These are phyloP conservation scores for Hypomecis punctinalis DNA, from an alignment of 2,888 invertebrate genomes.

Conservation along the genomic window DNA sequence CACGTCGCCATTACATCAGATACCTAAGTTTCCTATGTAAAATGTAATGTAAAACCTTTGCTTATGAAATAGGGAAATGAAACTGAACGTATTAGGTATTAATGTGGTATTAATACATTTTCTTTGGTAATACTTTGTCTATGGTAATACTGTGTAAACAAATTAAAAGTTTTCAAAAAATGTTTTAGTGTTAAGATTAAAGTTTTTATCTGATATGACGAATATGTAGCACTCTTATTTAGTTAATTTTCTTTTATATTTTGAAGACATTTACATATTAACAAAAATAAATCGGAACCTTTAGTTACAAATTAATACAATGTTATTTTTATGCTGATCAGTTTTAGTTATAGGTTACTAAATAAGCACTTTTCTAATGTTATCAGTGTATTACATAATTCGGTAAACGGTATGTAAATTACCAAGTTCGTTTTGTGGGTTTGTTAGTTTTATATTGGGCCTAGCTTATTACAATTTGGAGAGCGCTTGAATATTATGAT, in stretches of 20 bases:
- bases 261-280: neutral
- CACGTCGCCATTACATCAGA: slow-evolving; percentile 24
- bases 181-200: too few species aligned
- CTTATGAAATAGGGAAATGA: slow-evolving; percentile 16
- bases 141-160: too few species aligned
- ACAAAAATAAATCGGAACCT: neutral
- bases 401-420: slow-evolving; percentile 9
- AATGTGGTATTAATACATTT: too few species aligned
- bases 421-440: slow-evolving; percentile 2
- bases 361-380: slow-evolving; percentile 5
- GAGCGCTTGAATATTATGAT: neutral
- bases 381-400: slow-evolving; percentile 4
- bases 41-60: slow-evolving; percentile 21
- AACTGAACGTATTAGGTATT: neutral
- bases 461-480: neutral
- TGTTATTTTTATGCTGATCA: slow-evolving; percentile 10
- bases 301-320: slow-evolving; percentile 14
- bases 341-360: slow-evolving; percentile 1
- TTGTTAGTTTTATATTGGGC: neutral
- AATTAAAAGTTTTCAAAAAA: too few species aligned
- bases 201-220: too few species aligned
- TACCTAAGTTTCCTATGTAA: slow-evolving; percentile 25
- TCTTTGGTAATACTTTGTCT: too few species aligned
- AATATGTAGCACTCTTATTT: too few species aligned
- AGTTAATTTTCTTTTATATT: too few species aligned